Base-by-base conservation (phyloP, 2,113 vertebrate genomes). In the Struthio camelus region DNA sequence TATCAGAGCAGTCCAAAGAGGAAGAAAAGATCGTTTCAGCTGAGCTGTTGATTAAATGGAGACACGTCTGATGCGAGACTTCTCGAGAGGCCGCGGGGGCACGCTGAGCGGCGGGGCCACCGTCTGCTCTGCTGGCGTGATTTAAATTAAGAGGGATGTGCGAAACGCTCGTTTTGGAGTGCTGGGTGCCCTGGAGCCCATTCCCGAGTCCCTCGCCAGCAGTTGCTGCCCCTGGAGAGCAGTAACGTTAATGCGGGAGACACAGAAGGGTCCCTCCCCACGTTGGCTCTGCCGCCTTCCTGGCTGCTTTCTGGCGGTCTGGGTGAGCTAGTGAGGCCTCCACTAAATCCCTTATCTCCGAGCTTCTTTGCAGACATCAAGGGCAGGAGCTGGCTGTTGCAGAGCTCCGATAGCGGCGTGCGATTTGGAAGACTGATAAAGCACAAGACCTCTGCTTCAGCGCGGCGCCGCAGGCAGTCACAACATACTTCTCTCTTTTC, bases 381-480 rank as follows among this genome's bases (percentile, higher is more conserved):
- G 34, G 34, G 17, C 28, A 64, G 40, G 22, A 27, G 48, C 40
- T 58, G 53, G 25, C 12, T 30, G 27, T n/a, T 0, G 0, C 54
- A 0, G 0, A 42, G 59, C 22, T 58, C 2, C 0, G 30, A 18
- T 5, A 30, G 34, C 1, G 1, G 51, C 51, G 28, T 17, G 27
- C 38, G 70, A 28, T 53, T 19, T 53, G 19, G 44, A 28, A n/a
- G 50, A 38, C 28, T 58, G 56, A 32, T 78, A 28, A 83, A 56
- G 73, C 53, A 51, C 42, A 40, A 0, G 1, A 46, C 51, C 7
- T 18, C 58, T 73, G 70, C 27, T 25, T 54, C 42, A 56, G 59
- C 53, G 2, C 1, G 54, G 22, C 61, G 53, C 30, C 1, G 1
- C 79, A 27, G 48, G 14, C 73, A 23, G 67, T 16, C 9, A 11